phyloP scores from a whole-genome alignment of 2,888 invertebrate species.

The Tryphoninae sp. region DNA sequence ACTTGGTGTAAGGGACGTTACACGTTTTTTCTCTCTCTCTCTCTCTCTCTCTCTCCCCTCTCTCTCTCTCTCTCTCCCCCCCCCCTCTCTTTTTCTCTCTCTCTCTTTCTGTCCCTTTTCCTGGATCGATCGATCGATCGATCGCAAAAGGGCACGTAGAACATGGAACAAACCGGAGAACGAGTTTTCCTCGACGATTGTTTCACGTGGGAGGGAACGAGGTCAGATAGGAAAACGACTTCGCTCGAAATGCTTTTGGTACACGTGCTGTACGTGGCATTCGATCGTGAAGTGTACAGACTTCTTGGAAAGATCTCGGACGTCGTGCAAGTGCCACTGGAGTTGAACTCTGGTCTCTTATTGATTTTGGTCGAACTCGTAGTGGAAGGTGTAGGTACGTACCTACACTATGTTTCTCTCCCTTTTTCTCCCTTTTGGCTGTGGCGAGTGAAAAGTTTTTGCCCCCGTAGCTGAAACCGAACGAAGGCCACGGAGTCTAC shows the following conservation, averaged over 20 bases:
- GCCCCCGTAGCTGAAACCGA: background rate
- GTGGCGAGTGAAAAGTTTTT: constrained; percentile 16
- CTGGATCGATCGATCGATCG: no score
- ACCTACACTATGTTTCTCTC: background rate
- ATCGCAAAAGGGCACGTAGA: constrained; percentile 1
- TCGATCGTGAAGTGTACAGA: constrained; percentile 40
- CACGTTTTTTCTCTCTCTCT: no score
- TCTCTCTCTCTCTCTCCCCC: no score
- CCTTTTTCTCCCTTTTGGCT: constrained; percentile 1
- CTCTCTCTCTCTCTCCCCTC: no score
- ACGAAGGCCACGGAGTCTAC: background rate
- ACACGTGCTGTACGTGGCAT: background rate
- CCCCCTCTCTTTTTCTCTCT: no score
- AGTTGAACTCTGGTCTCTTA: constrained; percentile 47
- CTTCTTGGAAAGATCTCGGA: constrained; percentile 43
- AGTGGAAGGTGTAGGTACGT: constrained; percentile 5
- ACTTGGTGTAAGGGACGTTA: no score
- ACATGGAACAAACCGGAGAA: background rate
- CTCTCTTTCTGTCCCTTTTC: no score
- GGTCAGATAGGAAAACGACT: constrained; percentile 27
- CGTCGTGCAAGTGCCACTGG: constrained; percentile 42
- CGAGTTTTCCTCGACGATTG: constrained; percentile 23
- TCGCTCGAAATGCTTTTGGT: background rate
- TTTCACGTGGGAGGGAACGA: constrained; percentile 35
- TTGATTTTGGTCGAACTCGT: constrained; percentile 55